These are phyloP conservation scores for Brachyistius frenatus DNA, from an alignment of 2,113 vertebrate genomes.

Conservation along the genomic window DNA sequence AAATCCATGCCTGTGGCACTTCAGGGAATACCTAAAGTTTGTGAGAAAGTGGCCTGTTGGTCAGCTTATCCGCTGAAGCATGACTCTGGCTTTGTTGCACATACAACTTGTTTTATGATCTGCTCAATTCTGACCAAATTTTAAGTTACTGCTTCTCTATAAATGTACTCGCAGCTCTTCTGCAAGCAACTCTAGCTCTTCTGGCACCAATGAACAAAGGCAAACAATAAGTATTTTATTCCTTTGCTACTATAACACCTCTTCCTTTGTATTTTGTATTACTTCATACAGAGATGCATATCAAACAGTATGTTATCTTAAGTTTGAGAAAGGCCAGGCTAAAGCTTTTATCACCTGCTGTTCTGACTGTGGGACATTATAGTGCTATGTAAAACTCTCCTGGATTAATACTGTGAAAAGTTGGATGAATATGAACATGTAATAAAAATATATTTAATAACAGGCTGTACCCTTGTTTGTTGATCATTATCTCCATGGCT, in stretches of 20 bases:
- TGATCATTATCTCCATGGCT: background rate
- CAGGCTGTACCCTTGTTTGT: background rate
- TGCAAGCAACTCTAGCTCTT: background rate
- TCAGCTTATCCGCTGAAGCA: slow-evolving; percentile 52
- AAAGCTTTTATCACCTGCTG: too few relatives aligned
- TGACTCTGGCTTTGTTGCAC: background rate
- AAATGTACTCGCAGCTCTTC: background rate
- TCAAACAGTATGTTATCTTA: too few relatives aligned
- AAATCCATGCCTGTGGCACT: slow-evolving; percentile 57
- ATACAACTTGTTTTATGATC: slow-evolving; percentile 15
- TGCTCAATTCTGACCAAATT: slow-evolving; percentile 4
- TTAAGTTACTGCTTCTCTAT: slow-evolving; percentile 29
- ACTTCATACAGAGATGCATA: background rate
- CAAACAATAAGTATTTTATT: background rate
- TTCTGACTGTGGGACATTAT: too few relatives aligned
- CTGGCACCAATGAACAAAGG: too few relatives aligned
- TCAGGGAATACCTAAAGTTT: slow-evolving; percentile 71
- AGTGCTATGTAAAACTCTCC: too few relatives aligned
- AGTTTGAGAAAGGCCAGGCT: too few relatives aligned
- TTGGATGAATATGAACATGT: too few relatives aligned
- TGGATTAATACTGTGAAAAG: too few relatives aligned
- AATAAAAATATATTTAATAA: background rate
- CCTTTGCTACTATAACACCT: too few relatives aligned
- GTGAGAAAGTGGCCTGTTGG: slow-evolving; percentile 51
- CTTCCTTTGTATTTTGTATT: too few relatives aligned